Percentiles rank a stretch among this genome's conserved stretches.
Conservation (phyloP, 2,797 vertebrate species). For the Centropyge bicolor region DNA sequence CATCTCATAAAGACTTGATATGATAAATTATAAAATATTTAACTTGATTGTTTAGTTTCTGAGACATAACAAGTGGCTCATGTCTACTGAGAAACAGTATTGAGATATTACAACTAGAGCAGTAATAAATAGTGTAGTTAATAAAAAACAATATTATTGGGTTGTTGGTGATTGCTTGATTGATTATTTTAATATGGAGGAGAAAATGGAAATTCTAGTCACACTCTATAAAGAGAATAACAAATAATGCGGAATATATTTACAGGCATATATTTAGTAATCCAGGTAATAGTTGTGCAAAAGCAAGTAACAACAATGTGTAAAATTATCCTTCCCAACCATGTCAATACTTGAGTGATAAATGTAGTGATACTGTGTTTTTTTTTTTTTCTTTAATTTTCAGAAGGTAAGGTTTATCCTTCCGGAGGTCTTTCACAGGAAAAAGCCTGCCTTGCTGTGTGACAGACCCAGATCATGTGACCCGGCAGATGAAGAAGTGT, state of each 20-base stretch:
- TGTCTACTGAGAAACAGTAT: neutral
- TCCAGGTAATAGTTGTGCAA: neutral
- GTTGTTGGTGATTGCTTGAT: conserved; percentile 1
- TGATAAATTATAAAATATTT: neutral
- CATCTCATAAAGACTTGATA: neutral
- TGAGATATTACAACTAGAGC: neutral
- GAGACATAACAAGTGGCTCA: neutral
- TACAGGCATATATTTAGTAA: neutral
- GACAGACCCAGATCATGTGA: conserved; percentile 82
- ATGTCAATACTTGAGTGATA: conserved; percentile 20
- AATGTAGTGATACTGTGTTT: conserved; percentile 32
- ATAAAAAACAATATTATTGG: neutral
- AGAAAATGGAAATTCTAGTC: neutral
- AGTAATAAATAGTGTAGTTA: neutral
- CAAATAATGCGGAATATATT: neutral
- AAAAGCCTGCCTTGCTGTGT: conserved; percentile 57
- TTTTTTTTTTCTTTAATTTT: neutral
- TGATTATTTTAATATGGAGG: neutral
- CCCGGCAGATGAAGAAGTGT: conserved; percentile 84
- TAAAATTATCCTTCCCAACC: neutral
- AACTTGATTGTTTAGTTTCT: neutral
- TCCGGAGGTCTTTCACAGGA: conserved; percentile 44
- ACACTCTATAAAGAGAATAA: neutral
- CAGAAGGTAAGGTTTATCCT: conserved; percentile 46
- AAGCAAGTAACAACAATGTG: neutral